These are phyloP conservation scores for Caradrina kadenii DNA, from an alignment of 2,888 invertebrate species.

Conservation along the genomic window DNA sequence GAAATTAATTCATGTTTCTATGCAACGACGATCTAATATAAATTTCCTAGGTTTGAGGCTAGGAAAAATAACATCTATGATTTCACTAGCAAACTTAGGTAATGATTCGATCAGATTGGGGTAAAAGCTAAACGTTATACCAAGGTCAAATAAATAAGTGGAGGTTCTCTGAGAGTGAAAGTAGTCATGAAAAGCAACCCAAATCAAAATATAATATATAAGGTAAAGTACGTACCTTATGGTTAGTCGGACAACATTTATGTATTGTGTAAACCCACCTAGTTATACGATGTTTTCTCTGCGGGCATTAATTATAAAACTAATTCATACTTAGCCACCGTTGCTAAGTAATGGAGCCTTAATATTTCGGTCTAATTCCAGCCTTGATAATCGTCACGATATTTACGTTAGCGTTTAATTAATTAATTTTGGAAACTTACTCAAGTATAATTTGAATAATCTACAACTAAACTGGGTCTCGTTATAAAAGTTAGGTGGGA, in stretches of 20 bases:
- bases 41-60: neutral
- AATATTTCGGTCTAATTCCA: conserved; percentile 34
- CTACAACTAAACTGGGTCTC: conserved; percentile 70
- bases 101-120: neutral
- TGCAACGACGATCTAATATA: neutral
- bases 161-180: conserved; percentile 17
- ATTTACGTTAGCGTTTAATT: conserved; percentile 55
- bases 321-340: conserved; percentile 18
- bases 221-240: conserved; percentile 9
- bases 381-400: conserved; percentile 40
- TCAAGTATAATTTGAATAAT: conserved; percentile 71
- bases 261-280: conserved; percentile 4
- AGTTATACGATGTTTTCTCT: conserved; percentile 13
- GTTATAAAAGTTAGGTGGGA: conserved; percentile 72
- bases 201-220: conserved; percentile 41
- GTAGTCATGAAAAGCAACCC: conserved; percentile 23
- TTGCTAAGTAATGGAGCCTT: conserved; percentile 22
- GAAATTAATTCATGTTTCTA: neutral
- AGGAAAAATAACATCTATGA: neutral
- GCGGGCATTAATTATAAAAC: conserved; percentile 31
- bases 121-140: too few relatives aligned
- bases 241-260: conserved; percentile 20
- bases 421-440: conserved; percentile 59
- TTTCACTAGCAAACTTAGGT: neutral
- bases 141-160: conserved; percentile 7